Conservation (phyloP, 2,888 invertebrate species). For the Bembecia ichneumoniformis region DNA sequence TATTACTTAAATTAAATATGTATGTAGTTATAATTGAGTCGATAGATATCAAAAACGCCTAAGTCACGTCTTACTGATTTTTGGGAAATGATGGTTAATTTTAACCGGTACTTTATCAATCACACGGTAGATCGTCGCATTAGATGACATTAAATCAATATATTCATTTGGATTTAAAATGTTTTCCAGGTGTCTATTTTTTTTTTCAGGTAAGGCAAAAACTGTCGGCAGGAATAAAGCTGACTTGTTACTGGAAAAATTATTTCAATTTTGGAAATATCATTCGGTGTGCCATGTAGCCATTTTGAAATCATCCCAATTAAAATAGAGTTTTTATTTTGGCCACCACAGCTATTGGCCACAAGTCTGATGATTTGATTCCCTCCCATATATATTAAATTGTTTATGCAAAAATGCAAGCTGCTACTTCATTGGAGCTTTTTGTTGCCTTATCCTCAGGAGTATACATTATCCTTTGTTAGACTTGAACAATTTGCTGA, state of each 20-base stretch:
- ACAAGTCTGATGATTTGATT: conserved; percentile 2
- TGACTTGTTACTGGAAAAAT: background rate
- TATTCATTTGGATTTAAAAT: no score
- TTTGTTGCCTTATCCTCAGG: background rate
- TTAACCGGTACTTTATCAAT: no score
- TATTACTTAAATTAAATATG: no score
- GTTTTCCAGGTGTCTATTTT: background rate
- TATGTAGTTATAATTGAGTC: no score
- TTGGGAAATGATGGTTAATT: no score
- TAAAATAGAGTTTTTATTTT: conserved; percentile 7
- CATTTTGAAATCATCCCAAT: conserved; percentile 6
- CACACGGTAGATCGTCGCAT: no score
- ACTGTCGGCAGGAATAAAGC: background rate
- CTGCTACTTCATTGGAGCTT: background rate
- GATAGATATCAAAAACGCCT: no score
- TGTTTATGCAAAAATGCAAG: background rate
- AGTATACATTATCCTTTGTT: background rate
- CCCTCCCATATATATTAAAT: conserved; percentile 1
- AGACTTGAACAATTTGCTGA: background rate
- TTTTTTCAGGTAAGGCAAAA: background rate
- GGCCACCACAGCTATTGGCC: conserved; percentile 6
- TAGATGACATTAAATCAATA: no score
- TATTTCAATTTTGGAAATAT: background rate
- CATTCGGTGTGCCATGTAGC: background rate
- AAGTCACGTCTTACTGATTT: no score